Base-by-base conservation (phyloP, 2,888 invertebrate species). In the Cactoblastis cactorum region DNA sequence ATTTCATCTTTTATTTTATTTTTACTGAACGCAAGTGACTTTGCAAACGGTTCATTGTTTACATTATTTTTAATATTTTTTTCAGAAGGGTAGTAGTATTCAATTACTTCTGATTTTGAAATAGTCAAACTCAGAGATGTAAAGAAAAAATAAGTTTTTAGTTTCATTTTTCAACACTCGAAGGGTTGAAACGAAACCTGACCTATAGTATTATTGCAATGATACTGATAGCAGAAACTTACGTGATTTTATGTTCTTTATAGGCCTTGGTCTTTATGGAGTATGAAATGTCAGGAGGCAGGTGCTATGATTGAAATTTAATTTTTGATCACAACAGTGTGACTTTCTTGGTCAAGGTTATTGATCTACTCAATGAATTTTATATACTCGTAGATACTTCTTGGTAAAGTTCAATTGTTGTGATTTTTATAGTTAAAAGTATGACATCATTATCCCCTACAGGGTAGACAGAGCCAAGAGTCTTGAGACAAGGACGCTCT, bases 261-360 rank as follows among this genome's bases (percentile, higher is more conserved):
- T 53, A 55, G 71, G 72, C 83, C 83, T 81, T 81, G 75, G 56
- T 58, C 56, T 58, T 53, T 61, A 37, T 35, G 61, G 79, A 80
- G 79, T 71, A 53, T 60, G 61, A 80, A 80, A 79, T 71, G 71
- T 71, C 70, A 71, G 55, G 55, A 51, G 60, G 58, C 89, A 88
- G 85, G 89, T 90, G 90, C 63, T 79, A 77, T 86, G 86, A 90
- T 90, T 89, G 83, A 73, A 80, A 76, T 75, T 83, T 69, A 70
- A 86, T 88, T 72, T 80, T 89, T 84, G 68, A 88, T 86, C 71
- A 65, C 48, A 57, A 58, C 66, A 65, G 63, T 63, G 58, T 64
- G 60, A 60, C 64, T 35, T 45, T 54, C 51, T 56, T 59, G 61
- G 68, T 76, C 73, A 74, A 56, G 77, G 74, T 65, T 73, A 57